A percentile compares a stretch with the other conserved stretches of the same genome.
phyloP scores from a whole-genome alignment of 2,888 invertebrate species.

The Caenorhabditis panamensis region DNA sequence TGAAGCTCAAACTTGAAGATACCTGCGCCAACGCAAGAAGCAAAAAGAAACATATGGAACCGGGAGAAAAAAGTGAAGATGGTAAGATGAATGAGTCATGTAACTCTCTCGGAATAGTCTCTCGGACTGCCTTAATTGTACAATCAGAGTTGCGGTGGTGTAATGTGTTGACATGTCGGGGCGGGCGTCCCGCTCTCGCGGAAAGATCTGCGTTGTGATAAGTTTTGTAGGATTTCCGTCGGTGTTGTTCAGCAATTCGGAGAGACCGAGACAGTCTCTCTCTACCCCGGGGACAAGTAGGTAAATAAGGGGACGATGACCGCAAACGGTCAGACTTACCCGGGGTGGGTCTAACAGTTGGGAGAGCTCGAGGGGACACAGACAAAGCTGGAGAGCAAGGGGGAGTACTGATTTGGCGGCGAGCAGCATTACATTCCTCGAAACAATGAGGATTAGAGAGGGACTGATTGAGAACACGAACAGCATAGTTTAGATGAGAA shows the following conservation, averaged over 20 bases:
- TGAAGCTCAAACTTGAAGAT: no score
- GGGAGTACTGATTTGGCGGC: slow-evolving; percentile 13
- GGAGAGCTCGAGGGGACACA: slow-evolving; percentile 4
- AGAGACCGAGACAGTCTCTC: slow-evolving; percentile 22
- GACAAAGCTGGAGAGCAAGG: slow-evolving; percentile 7
- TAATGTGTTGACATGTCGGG: slow-evolving; percentile 45
- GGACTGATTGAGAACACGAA: slow-evolving; percentile 9
- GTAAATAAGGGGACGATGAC: slow-evolving; percentile 28
- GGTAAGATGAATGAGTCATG: background rate
- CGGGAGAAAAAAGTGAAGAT: background rate
- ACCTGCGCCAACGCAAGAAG: background rate
- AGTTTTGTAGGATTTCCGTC: slow-evolving; percentile 30
- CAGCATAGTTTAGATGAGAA: slow-evolving; percentile 1
- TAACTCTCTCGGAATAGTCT: slow-evolving; percentile 3
- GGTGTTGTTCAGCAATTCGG: slow-evolving; percentile 7
- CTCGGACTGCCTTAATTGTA: slow-evolving; percentile 38
- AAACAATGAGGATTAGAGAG: slow-evolving; percentile 19
- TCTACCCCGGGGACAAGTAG: slow-evolving; percentile 21
- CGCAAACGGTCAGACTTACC: slow-evolving; percentile 25
- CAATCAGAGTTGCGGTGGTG: slow-evolving; percentile 29
- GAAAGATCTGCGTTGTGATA: slow-evolving; percentile 50
- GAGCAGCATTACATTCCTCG: background rate
- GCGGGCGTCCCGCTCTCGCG: slow-evolving; percentile 5
- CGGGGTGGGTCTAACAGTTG: slow-evolving; percentile 26
- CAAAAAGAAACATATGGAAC: background rate